These are phyloP conservation scores for Diorhabda elongata DNA, from an alignment of 1,140 invertebrate genomes.

Conservation along the genomic window DNA sequence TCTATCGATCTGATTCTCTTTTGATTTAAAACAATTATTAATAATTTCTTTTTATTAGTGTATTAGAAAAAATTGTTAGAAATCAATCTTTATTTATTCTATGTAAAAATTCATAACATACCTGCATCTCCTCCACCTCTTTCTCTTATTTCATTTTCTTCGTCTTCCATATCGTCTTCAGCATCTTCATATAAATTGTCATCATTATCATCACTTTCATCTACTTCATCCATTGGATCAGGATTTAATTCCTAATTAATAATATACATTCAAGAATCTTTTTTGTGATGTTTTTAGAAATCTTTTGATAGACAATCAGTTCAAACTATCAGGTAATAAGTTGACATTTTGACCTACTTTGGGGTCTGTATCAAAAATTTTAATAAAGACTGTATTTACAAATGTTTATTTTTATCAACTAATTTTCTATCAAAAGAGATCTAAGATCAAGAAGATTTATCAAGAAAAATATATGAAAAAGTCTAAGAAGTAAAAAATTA, in stretches of 20 bases:
- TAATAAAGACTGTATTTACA: no score
- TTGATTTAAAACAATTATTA: background rate
- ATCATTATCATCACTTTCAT: conserved; percentile 35
- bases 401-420: no score
- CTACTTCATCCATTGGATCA: conserved; percentile 42
- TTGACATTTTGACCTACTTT: no score
- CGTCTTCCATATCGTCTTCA: conserved; percentile 38
- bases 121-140: conserved; percentile 39
- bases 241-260: conserved; percentile 40
- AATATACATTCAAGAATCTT: no score
- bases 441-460: no score
- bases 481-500: no score
- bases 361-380: no score
- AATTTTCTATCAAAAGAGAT: no score
- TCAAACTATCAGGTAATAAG: no score
- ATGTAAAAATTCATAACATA: conserved; percentile 12
- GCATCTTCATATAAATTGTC: conserved; percentile 41
- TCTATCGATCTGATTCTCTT: background rate
- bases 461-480: no score
- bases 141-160: conserved; percentile 30
- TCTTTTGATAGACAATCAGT: no score
- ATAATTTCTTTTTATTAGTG: background rate
- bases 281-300: no score
- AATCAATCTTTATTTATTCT: background rate
- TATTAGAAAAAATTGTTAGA: background rate